These are phyloP conservation scores for Pseudomyrmex concolor DNA, from an alignment of 1,140 invertebrate genomes.

Conservation along the genomic window DNA sequence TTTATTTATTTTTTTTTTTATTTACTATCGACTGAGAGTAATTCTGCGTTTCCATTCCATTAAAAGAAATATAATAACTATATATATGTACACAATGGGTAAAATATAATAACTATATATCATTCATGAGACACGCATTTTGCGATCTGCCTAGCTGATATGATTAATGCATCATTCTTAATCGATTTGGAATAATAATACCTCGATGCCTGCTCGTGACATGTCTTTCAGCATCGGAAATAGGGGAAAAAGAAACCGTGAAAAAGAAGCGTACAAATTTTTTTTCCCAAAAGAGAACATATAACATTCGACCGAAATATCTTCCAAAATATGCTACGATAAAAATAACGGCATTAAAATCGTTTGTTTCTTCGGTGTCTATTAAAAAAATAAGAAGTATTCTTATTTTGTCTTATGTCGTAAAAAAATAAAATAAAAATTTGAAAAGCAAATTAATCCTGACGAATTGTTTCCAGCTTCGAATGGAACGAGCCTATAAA, in stretches of 20 bases:
- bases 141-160: constrained; percentile 42
- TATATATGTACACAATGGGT: constrained; percentile 28
- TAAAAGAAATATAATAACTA: constrained; percentile 21
- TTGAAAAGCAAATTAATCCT: neutral
- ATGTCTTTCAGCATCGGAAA: constrained; percentile 22
- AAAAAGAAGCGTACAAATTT: constrained; percentile 3
- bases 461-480: neutral
- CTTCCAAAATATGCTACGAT: too few species aligned
- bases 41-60: neutral
- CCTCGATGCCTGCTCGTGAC: constrained; percentile 31
- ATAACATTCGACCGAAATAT: neutral
- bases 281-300: neutral
- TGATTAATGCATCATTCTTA: constrained; percentile 68
- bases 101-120: constrained; percentile 39
- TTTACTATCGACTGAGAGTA: neutral
- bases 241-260: neutral
- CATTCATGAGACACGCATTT: constrained; percentile 47
- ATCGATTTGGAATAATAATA: constrained; percentile 64
- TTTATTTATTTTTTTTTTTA: constrained; percentile 16
- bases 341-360: too few species aligned
- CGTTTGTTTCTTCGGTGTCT: too few species aligned
- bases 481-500: neutral
- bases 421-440: neutral
- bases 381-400: too few species aligned
- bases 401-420: too few species aligned